Evolutionary conservation across 2,888 invertebrate species (phyloP), one percentile per base, ranked within the genome.

Genomic region (Agrilus biguttatus): DNA sequence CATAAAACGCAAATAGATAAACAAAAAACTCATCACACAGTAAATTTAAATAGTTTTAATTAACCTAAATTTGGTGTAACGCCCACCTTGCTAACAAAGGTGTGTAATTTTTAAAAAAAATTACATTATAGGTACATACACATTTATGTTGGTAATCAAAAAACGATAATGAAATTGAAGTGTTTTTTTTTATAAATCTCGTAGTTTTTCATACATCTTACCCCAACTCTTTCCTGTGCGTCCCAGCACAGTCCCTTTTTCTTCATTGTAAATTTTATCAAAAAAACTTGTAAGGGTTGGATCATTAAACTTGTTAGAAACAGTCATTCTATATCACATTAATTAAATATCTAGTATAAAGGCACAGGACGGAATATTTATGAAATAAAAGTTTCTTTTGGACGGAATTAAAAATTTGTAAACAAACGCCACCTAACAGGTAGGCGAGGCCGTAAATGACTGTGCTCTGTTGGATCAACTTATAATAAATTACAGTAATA

Each of bases 221-320:
- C 83, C 79, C 82, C 83, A 83, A 62, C 77, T 69, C 47, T 66
- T 62, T 14, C 70, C 68, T 37, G 77, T 75, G 40, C 80, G 68
- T 3, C 78, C 78, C 46, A 78, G 60, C 46, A 80, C 70, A 14
- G 75, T 77, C 36, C 76, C 72, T 32, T 77, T 72, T 40, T 71
- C 69, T 0, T 74, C 64, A 52, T 82, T 73, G 55, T 72, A 73
- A 14, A 75, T 44, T 28, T 19, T 39, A 0, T 39, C 21, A 8
- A 21, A n/a, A 14, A 40, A 44, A 36, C 21, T 35, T 7, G 33
- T 33, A n/a, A 43, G 14, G 12, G 28, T 35, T 8, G 13, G 37
- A 14, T 36, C 33, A 6, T 36, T 44, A 14, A 7, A 33, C 19
- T 33, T n/a, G 23, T 40, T 45, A 2, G 37, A 14, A 8, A 32